Conservation (phyloP, 2,113 vertebrate genomes). For the Amia ocellicauda region DNA sequence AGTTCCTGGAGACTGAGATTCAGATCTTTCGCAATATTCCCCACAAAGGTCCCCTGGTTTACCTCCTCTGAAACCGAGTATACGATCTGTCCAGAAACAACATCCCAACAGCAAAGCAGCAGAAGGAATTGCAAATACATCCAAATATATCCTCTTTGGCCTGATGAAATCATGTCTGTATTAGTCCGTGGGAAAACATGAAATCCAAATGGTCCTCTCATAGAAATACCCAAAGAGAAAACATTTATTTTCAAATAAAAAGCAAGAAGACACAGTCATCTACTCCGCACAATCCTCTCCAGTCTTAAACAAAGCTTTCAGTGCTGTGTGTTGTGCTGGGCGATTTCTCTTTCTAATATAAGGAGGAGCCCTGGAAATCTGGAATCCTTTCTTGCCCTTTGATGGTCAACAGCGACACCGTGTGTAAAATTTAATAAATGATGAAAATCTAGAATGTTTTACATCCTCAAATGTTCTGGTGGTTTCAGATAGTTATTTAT, state of each 20-base stretch:
- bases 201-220: no score
- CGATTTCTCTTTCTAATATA: background rate
- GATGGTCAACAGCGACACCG: conserved; percentile 58
- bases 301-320: conserved; percentile 4
- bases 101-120: conserved; percentile 39
- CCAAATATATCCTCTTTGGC: background rate
- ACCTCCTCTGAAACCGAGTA: conserved; percentile 63
- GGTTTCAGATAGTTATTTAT: no score
- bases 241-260: conserved; percentile 1
- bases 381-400: background rate
- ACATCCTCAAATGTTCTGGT: no score
- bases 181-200: background rate
- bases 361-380: conserved; percentile 32
- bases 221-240: no score
- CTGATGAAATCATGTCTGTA: background rate
- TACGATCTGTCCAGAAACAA: conserved; percentile 50
- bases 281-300: background rate
- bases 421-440: conserved; percentile 22
- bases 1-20: conserved; percentile 52
- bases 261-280: background rate
- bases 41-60: conserved; percentile 57
- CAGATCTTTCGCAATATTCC: conserved; percentile 65
- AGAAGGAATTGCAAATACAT: conserved; percentile 14
- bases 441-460: no score
- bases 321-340: no score